A percentile compares a stretch with the other conserved stretches of the same genome.
phyloP scores from a whole-genome alignment of 2,888 invertebrate species.

The Peribatodes rhomboidaria region DNA sequence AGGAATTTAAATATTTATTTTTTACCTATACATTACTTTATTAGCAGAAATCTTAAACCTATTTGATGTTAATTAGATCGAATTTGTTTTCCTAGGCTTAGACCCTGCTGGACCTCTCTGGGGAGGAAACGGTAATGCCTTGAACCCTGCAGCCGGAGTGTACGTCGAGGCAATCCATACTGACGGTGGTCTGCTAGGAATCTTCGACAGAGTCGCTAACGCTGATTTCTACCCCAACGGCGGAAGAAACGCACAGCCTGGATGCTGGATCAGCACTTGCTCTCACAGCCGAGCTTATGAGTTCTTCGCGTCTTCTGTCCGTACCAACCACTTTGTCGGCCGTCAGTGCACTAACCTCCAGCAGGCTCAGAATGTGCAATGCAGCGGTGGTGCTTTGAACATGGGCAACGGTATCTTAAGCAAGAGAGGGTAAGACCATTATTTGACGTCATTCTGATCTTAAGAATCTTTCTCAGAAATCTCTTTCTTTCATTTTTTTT shows the following conservation, averaged over 20 bases:
- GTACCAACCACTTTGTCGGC: slow-evolving; percentile 61
- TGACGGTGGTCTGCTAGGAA: slow-evolving; percentile 66
- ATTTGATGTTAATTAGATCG: too few species aligned
- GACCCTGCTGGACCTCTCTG: slow-evolving; percentile 73
- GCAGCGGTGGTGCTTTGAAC: slow-evolving; percentile 7
- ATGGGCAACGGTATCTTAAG: slow-evolving; percentile 22
- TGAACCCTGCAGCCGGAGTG: slow-evolving; percentile 55
- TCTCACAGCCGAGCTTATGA: slow-evolving; percentile 66
- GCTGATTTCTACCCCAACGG: slow-evolving; percentile 74
- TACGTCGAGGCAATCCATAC: slow-evolving; percentile 75
- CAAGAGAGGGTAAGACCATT: slow-evolving; percentile 19
- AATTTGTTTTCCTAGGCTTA: too few species aligned
- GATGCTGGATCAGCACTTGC: slow-evolving; percentile 64
- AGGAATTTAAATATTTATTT: too few species aligned
- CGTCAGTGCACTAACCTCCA: slow-evolving; percentile 37
- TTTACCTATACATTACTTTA: too few species aligned
- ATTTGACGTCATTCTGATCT: background rate
- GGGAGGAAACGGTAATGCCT: slow-evolving; percentile 55
- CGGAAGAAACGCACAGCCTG: slow-evolving; percentile 69
- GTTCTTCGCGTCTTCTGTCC: slow-evolving; percentile 64
- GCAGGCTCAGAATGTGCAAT: slow-evolving; percentile 24
- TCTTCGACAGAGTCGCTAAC: slow-evolving; percentile 56
- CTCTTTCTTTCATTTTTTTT: too few species aligned
- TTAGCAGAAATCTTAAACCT: too few species aligned
- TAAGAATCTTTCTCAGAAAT: too few species aligned